Conservation (phyloP, 1,140 invertebrate species). For the Zaprionus taronus region DNA sequence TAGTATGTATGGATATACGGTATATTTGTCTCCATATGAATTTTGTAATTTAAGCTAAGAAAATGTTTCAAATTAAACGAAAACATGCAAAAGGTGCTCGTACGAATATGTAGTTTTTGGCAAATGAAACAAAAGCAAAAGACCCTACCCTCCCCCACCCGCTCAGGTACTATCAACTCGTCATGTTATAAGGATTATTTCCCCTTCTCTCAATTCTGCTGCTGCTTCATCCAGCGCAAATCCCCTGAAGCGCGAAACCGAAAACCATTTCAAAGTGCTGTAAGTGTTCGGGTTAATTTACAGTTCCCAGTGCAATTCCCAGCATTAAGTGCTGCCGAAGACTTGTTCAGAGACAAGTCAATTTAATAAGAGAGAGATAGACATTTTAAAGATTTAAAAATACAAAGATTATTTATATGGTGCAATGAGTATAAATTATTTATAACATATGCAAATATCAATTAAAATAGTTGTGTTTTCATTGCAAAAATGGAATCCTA, state of each 20-base stretch:
- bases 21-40: constrained; percentile 31
- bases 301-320: constrained; percentile 8
- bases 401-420: no score
- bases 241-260: neutral
- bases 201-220: neutral
- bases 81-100: constrained; percentile 57
- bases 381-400: no score
- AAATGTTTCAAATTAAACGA: constrained; percentile 83
- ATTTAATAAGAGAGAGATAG: neutral
- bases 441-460: neutral
- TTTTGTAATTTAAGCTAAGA: constrained; percentile 76
- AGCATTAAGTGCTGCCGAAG: neutral
- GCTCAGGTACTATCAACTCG: constrained; percentile 14
- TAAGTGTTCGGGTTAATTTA: constrained; percentile 15
- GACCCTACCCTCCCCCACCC: neutral
- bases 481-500: neutral
- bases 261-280: constrained; percentile 17
- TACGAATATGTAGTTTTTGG: constrained; percentile 66
- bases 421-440: no score
- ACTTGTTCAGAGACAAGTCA: neutral
- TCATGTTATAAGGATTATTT: constrained; percentile 27
- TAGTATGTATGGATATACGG: neutral
- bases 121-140: constrained; percentile 78
- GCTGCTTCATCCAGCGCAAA: neutral
- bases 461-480: neutral